Evolutionary conservation across 2,797 vertebrate species (phyloP), one percentile per base, ranked within the genome.

Genomic region (Picus viridis): DNA sequence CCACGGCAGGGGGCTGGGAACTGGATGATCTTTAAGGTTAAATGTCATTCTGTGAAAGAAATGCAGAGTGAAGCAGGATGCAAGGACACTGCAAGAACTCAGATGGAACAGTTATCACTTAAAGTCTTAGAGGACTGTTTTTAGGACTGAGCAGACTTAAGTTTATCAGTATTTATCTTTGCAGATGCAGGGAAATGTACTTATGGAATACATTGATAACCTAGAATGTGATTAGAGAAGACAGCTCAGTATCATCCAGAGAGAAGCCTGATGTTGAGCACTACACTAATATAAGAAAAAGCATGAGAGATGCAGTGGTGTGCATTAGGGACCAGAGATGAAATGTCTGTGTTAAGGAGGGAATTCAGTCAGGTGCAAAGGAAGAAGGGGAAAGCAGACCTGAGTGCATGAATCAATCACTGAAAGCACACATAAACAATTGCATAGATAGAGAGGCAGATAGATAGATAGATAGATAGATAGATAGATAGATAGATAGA

Each of bases 131-230:
- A 56, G 18, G 80, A 68, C 19, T 83, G 36, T 41, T 77, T 74
- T 74, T 74, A 74, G 19, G 17, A 45, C 2, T 64, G 71, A 16
- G 1, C 9, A 32, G 49, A 78, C 22, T 84, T 78, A 62, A 72
- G 84, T 90, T 75, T 90, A 63, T 51, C 34, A 51, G 24, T 80
- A 89, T 78, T 83, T 74, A 13, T 69, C 67, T 85, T 90, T 81
- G 9, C 26, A 77, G 43, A 27, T 79, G 82, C 67, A 54, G 12
- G 36, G 24, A 92, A 75, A 81, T 39, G 29, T 67, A 56, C 34
- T 69, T 78, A 62, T 39, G 29, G 69, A 81, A 93, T 81, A 36
- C 32, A 34, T 10, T 81, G 63, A 86, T 72, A 86, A 65, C 19
- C 36, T 39, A 14, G 13, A 75, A 11, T 75, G 20, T 72, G 92